Base-by-base conservation (phyloP, 2,888 invertebrate genomes). In the Liopterus haemorrhoidalis region DNA sequence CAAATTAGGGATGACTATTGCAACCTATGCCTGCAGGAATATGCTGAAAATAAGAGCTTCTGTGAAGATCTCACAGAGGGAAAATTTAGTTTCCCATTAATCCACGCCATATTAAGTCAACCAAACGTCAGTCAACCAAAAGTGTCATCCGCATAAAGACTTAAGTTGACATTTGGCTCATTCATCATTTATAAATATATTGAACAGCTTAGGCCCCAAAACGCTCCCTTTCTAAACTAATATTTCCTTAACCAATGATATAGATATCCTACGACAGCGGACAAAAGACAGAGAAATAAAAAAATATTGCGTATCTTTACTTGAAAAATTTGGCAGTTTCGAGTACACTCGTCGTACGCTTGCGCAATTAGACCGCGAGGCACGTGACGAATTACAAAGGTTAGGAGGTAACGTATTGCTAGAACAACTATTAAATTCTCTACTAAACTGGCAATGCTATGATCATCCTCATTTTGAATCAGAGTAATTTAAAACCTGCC, bases 31-130 rank as follows among this genome's bases (percentile, higher is more conserved):
- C 77, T 87, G 32, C 81, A 85, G 63, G 65, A 95, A 93, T 96
- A 95, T 66, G 79, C 86, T 35, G 85, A 87, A 56, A 92, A 91
- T 67, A 97, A 96, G 69, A 92, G 92, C 62, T 96, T 84, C 67
- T 94, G 94, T 66, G 96, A 97, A 68, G 97, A 97, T 71, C 71
- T 97, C 45, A 96, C 96, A 0, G 96, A 97, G 68, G 97, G 97
- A 22, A 97, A 97, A 71, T 97, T 95, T 69, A 95, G 94, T 57
- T 97, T 95, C 69, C 97, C 96, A 1, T 81, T 97, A 52, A 88
- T 97, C 54, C 94, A 96, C 72, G 95, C 91, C 8, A 89, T 97
- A 56, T 74, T 76, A 43, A 79, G 75, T 56, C 79, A 82, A 54
- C 81, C 84, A 35, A 80, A 80, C 31, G 89, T 89, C 66, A 81